These are phyloP conservation scores for Phyllostomus discolor DNA, from an alignment of 2,113 vertebrate species.

Conservation along the genomic window DNA sequence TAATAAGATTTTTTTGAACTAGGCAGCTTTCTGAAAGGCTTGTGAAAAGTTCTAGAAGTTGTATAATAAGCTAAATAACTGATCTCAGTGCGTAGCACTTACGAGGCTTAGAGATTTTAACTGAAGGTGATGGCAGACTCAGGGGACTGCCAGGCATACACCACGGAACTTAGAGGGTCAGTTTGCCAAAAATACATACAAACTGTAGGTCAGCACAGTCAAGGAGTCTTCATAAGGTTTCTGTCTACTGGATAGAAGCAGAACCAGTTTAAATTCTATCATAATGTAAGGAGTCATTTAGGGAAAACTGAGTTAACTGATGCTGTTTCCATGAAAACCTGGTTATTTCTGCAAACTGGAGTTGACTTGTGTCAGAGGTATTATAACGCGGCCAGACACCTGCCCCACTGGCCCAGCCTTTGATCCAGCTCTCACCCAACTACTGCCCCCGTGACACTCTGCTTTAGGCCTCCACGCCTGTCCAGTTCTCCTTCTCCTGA, in stretches of 20 bases:
- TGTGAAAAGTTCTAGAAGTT: background rate
- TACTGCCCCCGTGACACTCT: background rate
- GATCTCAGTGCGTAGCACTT: background rate
- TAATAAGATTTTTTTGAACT: slow-evolving; percentile 36
- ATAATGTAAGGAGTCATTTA: background rate
- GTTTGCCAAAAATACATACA: slow-evolving; percentile 33
- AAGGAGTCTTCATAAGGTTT: background rate
- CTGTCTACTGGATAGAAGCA: background rate
- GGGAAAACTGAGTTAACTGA: background rate
- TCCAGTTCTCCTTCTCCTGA: background rate
- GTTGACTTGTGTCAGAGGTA: background rate
- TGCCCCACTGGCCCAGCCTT: background rate
- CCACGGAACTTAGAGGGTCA: background rate
- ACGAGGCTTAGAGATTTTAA: background rate
- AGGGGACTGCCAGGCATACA: background rate
- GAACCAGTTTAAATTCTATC: background rate
- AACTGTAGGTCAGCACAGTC: background rate
- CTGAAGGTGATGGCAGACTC: background rate
- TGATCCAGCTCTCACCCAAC: background rate
- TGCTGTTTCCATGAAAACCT: background rate
- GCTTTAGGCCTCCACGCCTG: background rate
- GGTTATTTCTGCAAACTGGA: background rate
- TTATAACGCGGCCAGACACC: background rate
- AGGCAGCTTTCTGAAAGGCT: background rate
- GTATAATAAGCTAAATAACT: background rate